Evolutionary conservation across 2,113 vertebrate genomes (phyloP), one percentile per base, ranked within the genome.

Genomic region (Clarias gariepinus): DNA sequence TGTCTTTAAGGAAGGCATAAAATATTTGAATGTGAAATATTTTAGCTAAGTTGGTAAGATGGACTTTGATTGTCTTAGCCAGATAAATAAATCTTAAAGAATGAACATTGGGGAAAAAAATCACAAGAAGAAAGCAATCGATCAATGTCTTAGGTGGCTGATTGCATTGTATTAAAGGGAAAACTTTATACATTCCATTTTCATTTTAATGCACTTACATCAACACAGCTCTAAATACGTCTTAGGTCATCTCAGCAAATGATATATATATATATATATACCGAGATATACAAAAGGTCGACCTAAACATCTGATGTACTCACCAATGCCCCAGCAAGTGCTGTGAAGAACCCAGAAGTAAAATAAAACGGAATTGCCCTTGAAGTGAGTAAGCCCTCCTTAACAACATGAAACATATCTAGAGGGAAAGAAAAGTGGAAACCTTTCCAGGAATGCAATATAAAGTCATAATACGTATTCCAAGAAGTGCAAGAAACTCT

Each of bases 341-440:
- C 52, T 83, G 25, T 58, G 73, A 87, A 83, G 60, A 87, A 87
- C 81, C 47, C 86, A 87, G 86, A 87, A 87, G 61, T 87, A 63
- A 83, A 87, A 87, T 77, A 57, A 87, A 82, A 82, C n/a, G 41
- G 36, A 77, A 83, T 21, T 87, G 58, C 63, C 47, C 80, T 15
- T 87, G 28, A 76, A 66, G 58, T 63, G 80, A 33, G 60, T 57
- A 86, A 41, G 78, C 58, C 84, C 84, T 85, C 61, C 61, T 53
- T 85, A 64, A 64, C n/a, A 77, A 85, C 47, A 86, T 28, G 23
- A 80, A 80, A 80, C 76, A 86, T 55, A 80, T 86, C 84, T 74
- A 53, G n/a, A 60, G 68, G 58, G 68, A 52, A 80, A 68, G 36
- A 71, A 80, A 79, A 68, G 23, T 33, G 36, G 41, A 36, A 78